Evolutionary conservation across 2,113 vertebrate species (phyloP), one percentile per base, ranked within the genome.

Genomic region (Capreolus pygargus): DNA sequence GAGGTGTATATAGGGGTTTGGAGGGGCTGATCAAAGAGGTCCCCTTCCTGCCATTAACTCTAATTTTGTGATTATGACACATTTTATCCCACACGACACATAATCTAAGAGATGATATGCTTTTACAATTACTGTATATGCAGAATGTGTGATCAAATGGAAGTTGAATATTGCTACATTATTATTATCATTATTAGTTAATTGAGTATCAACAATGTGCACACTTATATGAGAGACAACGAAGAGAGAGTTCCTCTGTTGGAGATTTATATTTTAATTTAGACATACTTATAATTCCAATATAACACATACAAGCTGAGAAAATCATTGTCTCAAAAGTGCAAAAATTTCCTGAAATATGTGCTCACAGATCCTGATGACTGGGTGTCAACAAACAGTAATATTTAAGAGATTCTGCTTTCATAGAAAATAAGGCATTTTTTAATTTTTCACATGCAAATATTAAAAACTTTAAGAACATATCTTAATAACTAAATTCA

Each of bases 41-140:
- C 97, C 98, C 97, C 94, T 96, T 96, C 96, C 97, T 86, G 94
- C 94, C 90, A 1, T 97, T 95, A 97, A 23, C 64, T 92, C 97
- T 92, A 30, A 91, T 96, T 90, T 76, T 10, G 0, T 79, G 92
- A 95, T 92, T 64, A 97, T 55, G 89, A 96, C 86, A 86, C 78
- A 4, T 64, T 67, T 93, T 45, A 54, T 54, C 67, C 19, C 47
- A 21, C 79, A 54, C 74, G 12, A 81, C 74, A 55, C 89, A 17
- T 28, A 58, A 94, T 86, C 95, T 70, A 39, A 74, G 96, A 94
- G 67, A 81, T 21, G 61, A 94, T 79, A 50, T 47, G 67, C 86
- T 58, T 86, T 70, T 1, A 88, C 95, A 70, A 89, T 94, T 13
- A 74, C 97, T 70, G 89, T 84, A 74, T 17, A 25, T 47, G 89